Percentiles rank a stretch among this genome's conserved stretches.
Evolutionary conservation across 2,888 invertebrate genomes (phyloP).

Genomic region (Bimastos eiseni): DNA sequence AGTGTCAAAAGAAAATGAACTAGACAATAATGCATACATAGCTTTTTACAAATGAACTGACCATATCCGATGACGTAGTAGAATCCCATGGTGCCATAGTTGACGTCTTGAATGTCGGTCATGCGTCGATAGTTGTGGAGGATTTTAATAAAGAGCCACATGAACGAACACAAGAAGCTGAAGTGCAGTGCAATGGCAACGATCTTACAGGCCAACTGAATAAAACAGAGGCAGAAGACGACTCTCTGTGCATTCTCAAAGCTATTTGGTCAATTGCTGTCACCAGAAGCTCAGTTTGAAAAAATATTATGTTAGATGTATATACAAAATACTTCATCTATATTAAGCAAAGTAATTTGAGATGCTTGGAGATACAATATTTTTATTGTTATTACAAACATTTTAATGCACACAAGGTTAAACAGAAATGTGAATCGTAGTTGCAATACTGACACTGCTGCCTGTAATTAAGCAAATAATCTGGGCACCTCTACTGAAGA

Average conservation of each 20-base stretch:
- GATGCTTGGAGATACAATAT: neutral
- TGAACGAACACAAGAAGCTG: conserved; percentile 85
- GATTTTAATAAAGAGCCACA: conserved; percentile 89
- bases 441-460: neutral
- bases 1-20: neutral
- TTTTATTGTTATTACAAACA: no score
- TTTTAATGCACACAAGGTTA: no score
- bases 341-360: no score
- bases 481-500: no score
- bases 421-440: no score
- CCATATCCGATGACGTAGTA: conserved; percentile 66
- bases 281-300: neutral
- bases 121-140: conserved; percentile 90
- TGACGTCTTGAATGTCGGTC: conserved; percentile 92
- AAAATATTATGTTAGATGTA: neutral
- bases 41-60: neutral
- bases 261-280: neutral
- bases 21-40: neutral
- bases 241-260: neutral
- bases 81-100: conserved; percentile 88
- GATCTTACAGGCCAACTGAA: conserved; percentile 81
- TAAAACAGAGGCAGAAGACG: conserved; percentile 36
- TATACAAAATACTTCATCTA: no score
- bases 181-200: conserved; percentile 89
- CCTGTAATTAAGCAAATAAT: neutral